Evolutionary conservation across 2,888 invertebrate genomes (phyloP), one percentile per base, ranked within the genome.

Genomic region (Plagodis dolabraria): DNA sequence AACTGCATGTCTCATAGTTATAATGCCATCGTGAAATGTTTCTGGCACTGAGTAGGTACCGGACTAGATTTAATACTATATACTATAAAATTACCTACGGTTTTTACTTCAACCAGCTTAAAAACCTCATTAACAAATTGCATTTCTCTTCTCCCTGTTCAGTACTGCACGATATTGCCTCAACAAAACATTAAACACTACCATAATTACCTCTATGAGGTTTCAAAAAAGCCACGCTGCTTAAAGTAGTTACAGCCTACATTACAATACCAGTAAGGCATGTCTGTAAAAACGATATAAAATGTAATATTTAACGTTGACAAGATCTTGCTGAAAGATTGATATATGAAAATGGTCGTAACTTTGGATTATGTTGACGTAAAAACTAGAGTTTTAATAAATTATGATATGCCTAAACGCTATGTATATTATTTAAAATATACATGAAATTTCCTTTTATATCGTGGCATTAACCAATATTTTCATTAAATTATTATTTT

Each of bases 161-260:
- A 12, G 12, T 10, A 2, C 6, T 12, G 12, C 6, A 12, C 7
- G 53, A 53, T 45, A 11, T 6, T 34, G 45, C 49, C 47, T 33
- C 46, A 53, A 58, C 38, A 45, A 38, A 35, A 53, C 49, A 49
- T 49, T 42, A 12, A 12, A 5, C 43, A 43, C 43, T 43, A 42
- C 36, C 42, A 50, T 60, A 56, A 60, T 60, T 60, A 57, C 57
- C 56, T 46, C 60, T 61, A 55, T 48, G 51, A 51, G 34, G 51
- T 44, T 61, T 57, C 48, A 57, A 57, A 57, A 53, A 53, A 50
- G 53, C n/a, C n/a, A 36, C 49, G 50, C 58, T 43, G 22, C 22
- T 22, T 22, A 22, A 22, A 22, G 22, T 47, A 49, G 49, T 58
- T 49, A 45, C 53, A 7, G 38, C 35, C 22, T 52, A 52, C 52